Percentiles rank a stretch among this genome's conserved stretches.
Conservation (phyloP, 2,888 invertebrate species). For the Ectemnius cavifrons region DNA sequence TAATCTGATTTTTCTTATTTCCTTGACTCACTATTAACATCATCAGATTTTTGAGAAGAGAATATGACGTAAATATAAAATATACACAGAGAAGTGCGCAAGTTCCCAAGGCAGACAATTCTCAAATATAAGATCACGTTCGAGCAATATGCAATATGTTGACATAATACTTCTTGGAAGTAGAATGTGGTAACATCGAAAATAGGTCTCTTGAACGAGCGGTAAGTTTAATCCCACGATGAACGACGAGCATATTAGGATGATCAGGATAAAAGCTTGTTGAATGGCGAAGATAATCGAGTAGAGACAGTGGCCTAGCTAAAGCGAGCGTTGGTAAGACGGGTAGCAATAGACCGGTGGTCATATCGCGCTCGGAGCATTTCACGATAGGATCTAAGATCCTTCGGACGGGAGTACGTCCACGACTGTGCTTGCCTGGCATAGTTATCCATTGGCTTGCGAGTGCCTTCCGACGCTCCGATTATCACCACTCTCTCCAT, state of each 20-base stretch:
- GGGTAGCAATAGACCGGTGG: constrained; percentile 72
- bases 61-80: no score
- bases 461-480: constrained; percentile 27
- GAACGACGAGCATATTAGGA: constrained; percentile 32
- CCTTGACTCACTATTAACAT: no score
- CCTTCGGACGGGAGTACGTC: constrained; percentile 46
- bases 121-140: no score
- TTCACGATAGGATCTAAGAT: constrained; percentile 69
- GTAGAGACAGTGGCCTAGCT: constrained; percentile 23
- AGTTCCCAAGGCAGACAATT: no score
- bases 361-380: constrained; percentile 71
- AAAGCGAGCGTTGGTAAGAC: constrained; percentile 60
- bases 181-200: no score
- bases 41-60: no score
- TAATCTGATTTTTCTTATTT: no score
- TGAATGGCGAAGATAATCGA: constrained; percentile 60
- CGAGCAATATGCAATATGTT: no score
- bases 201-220: no score
- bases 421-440: constrained; percentile 21
- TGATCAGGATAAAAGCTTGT: constrained; percentile 62
- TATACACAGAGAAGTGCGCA: no score
- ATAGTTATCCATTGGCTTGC: constrained; percentile 33
- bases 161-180: no score
- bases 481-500: constrained; percentile 39
- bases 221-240: no score